Percentiles rank a stretch among this genome's conserved stretches.
phyloP scores from a whole-genome alignment of 2,888 invertebrate genomes.

The Apodemia duryi region DNA sequence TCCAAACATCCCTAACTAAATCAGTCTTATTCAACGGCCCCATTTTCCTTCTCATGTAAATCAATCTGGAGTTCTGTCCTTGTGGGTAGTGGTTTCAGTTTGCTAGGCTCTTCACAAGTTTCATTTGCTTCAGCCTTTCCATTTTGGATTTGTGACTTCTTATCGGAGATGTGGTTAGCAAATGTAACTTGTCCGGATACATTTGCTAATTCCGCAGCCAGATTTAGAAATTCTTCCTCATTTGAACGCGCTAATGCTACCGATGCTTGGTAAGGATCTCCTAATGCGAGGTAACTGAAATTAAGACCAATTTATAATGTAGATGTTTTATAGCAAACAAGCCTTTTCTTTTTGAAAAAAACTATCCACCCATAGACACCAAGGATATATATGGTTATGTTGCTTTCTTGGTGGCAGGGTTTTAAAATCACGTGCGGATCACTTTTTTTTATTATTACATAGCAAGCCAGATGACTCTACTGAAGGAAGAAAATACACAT shows the following conservation, averaged over 20 bases:
- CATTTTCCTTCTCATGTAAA: slow-evolving; percentile 1
- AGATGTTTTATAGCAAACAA: too few relatives aligned
- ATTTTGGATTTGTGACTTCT: slow-evolving; percentile 35
- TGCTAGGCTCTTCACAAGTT: slow-evolving; percentile 22
- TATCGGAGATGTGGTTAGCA: slow-evolving; percentile 52
- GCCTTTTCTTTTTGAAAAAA: too few relatives aligned
- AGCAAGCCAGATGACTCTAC: too few relatives aligned
- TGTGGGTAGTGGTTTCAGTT: slow-evolving; percentile 34
- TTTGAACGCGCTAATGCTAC: slow-evolving; percentile 75
- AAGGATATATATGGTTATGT: too few relatives aligned
- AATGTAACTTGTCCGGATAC: slow-evolving; percentile 58
- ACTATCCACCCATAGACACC: too few relatives aligned
- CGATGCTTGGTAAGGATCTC: slow-evolving; percentile 81
- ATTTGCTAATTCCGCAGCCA: slow-evolving; percentile 81
- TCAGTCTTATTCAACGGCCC: slow-evolving; percentile 1
- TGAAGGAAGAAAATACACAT: too few relatives aligned
- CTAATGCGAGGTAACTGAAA: slow-evolving; percentile 78
- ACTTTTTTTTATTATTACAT: too few relatives aligned
- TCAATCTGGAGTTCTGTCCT: slow-evolving; percentile 42
- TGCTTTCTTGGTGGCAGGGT: too few relatives aligned
- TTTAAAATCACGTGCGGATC: too few relatives aligned
- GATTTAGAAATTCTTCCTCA: slow-evolving; percentile 70
- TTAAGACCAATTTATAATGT: not conserved
- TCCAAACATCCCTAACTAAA: not conserved
- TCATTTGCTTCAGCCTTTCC: slow-evolving; percentile 12